Percentiles rank a stretch among this genome's conserved stretches.
Conservation (phyloP, 2,888 invertebrate species). For the Selenia dentaria region DNA sequence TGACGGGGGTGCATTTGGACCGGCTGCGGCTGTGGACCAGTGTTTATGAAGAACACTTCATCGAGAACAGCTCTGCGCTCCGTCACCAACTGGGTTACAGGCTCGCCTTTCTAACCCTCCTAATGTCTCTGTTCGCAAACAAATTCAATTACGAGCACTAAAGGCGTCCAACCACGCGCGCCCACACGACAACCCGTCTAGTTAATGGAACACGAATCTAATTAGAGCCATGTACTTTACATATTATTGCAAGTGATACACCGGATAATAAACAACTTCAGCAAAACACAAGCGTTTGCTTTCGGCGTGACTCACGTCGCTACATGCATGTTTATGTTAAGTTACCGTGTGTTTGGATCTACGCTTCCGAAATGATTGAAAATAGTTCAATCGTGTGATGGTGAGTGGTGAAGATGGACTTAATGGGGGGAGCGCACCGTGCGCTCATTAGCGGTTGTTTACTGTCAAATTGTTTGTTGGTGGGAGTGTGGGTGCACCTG, state of each 20-base stretch:
- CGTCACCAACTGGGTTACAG: slow-evolving; percentile 19
- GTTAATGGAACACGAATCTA: slow-evolving; percentile 27
- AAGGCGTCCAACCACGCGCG: slow-evolving; percentile 15
- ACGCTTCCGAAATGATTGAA: slow-evolving; percentile 1
- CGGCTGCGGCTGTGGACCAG: slow-evolving; percentile 60
- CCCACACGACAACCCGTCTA: slow-evolving; percentile 20
- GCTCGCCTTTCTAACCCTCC: slow-evolving; percentile 27
- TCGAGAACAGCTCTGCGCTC: slow-evolving; percentile 46
- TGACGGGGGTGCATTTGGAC: slow-evolving; percentile 49
- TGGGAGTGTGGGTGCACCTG: slow-evolving; percentile 7
- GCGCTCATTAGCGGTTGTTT: slow-evolving; percentile 45
- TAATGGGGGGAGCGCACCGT: slow-evolving; percentile 29
- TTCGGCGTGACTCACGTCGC: slow-evolving; percentile 6
- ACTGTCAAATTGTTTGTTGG: slow-evolving; percentile 6
- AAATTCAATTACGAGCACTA: slow-evolving; percentile 30
- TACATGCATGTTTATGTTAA: slow-evolving; percentile 24
- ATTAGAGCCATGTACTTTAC: slow-evolving; percentile 44
- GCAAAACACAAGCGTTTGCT: slow-evolving; percentile 20
- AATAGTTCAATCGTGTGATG: not conserved
- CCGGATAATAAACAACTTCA: slow-evolving; percentile 32
- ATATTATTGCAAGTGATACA: slow-evolving; percentile 42
- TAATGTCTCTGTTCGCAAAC: slow-evolving; percentile 32
- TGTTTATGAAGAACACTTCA: slow-evolving; percentile 59
- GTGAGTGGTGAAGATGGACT: slow-evolving; percentile 8
- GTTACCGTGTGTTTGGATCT: slow-evolving; percentile 9